phyloP scores from a whole-genome alignment of 2,113 vertebrate species.

The Mormoops blainvillei region DNA sequence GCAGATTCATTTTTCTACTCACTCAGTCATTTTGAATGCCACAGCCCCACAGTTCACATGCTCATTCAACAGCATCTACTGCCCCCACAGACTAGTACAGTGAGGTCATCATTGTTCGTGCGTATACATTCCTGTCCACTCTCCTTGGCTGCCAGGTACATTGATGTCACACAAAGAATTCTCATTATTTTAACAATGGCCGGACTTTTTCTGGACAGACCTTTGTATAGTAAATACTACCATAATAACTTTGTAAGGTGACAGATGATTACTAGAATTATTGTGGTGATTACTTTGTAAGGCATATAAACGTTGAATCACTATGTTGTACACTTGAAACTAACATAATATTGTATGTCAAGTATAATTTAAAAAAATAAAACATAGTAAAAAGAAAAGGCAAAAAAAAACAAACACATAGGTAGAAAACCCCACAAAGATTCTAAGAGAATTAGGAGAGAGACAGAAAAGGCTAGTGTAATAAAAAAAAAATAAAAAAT shows the following conservation, averaged over 20 bases:
- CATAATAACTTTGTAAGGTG: not conserved
- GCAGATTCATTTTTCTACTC: no score
- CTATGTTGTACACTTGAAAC: not conserved
- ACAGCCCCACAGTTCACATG: no score
- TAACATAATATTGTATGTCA: not conserved
- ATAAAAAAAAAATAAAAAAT: not conserved
- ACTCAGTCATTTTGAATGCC: no score
- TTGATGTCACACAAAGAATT: no score
- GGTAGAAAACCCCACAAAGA: not conserved
- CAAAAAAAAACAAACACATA: not conserved
- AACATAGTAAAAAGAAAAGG: not conserved
- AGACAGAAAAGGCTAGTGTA: not conserved
- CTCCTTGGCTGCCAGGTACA: no score
- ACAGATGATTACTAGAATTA: not conserved
- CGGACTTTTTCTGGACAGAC: no score
- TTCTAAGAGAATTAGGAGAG: slow-evolving; percentile 14
- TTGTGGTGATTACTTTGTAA: not conserved
- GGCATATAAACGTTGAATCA: not conserved
- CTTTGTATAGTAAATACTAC: not conserved
- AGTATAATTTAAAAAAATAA: not conserved
- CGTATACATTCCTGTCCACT: no score
- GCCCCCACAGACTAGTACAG: no score
- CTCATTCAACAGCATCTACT: no score
- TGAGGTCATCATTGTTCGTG: no score
- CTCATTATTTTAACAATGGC: no score